Base-by-base conservation (phyloP, 2,113 vertebrate species). In the Callocephalon fimbriatum region DNA sequence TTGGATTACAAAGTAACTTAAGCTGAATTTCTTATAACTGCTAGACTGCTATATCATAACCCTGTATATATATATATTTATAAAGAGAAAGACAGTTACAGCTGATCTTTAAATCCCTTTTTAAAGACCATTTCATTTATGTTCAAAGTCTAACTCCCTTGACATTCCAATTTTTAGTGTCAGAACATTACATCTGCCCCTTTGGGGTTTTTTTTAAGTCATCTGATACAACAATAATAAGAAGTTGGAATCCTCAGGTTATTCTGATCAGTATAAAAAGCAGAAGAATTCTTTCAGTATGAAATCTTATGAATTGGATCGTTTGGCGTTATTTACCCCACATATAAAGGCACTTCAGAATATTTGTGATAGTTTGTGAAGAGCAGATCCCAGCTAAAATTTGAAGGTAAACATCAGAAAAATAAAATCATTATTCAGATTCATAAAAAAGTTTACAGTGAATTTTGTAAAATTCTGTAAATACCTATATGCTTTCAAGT, bases 171-270 rank as follows among this genome's bases (percentile, higher is more conserved):
- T 35, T 71, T 79, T 56, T 37, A 62, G 14, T 66, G 32, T 42
- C 22, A 71, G 32, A 84, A 83, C 2, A 38, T 47, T 40, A 32
- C 14, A 22, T 63, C 1, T 32, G 23, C 8, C 13, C 3, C 12
- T 18, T n/a, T 38, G 19, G 19, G 12, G 7, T 38, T 22, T 56
- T 50, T 50, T 32, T 27, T 8, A 44, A 54, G 19, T 56, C 51
- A 80, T 12, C 5, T 71, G 29, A 72, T 25, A 38, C 7, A 67
- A 80, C 45, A 87, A 37, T 47, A 63, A 51, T 4, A 82, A 16
- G 0, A 79, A 81, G 12, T 67, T 38, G 0, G 13, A 72, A 63
- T 35, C 78, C 12, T 9, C 12, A 29, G 3, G 3, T 67, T 84
- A 3, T 13, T 79, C 6, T 62, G 21, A 29, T 75, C 20, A 48